A percentile compares a stretch with the other conserved stretches of the same genome.
Evolutionary conservation across 2,113 vertebrate genomes (phyloP).

Genomic region (Terrapene triunguis): DNA sequence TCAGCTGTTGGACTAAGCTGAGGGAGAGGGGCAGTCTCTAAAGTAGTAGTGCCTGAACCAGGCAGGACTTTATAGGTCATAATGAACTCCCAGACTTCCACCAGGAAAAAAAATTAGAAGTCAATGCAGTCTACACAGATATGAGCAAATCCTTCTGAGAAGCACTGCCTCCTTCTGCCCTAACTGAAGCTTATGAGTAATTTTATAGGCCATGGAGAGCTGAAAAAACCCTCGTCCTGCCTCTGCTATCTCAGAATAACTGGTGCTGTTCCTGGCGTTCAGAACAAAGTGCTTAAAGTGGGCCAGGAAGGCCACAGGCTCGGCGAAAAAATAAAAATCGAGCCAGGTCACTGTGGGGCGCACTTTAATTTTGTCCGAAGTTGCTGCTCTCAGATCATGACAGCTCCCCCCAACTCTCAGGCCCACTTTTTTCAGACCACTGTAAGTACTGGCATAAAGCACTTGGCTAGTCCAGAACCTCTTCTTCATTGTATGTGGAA

Average conservation of each 20-base stretch:
- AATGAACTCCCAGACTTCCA: background rate
- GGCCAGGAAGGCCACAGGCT: background rate
- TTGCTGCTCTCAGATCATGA: too few species aligned
- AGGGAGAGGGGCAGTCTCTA: background rate
- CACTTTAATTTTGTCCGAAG: too few species aligned
- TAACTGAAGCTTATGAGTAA: background rate
- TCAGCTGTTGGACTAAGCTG: background rate
- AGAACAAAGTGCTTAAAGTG: background rate
- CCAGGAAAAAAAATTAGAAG: conserved; percentile 35
- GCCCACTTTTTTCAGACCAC: too few species aligned
- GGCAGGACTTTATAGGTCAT: background rate
- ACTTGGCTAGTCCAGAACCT: background rate
- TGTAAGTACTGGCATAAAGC: too few species aligned
- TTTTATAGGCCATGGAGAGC: background rate
- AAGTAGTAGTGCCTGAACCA: background rate
- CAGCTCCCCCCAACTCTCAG: too few species aligned
- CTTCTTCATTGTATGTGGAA: background rate
- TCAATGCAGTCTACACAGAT: conserved; percentile 6
- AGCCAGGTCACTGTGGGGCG: background rate
- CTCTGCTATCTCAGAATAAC: background rate
- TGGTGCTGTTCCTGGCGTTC: fast-evolving
- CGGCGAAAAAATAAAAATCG: background rate
- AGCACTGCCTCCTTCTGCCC: conserved; percentile 9
- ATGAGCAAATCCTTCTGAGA: background rate
- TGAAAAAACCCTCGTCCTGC: background rate